phyloP scores from a whole-genome alignment of 1,140 invertebrate species.

The Augochlora pura region DNA sequence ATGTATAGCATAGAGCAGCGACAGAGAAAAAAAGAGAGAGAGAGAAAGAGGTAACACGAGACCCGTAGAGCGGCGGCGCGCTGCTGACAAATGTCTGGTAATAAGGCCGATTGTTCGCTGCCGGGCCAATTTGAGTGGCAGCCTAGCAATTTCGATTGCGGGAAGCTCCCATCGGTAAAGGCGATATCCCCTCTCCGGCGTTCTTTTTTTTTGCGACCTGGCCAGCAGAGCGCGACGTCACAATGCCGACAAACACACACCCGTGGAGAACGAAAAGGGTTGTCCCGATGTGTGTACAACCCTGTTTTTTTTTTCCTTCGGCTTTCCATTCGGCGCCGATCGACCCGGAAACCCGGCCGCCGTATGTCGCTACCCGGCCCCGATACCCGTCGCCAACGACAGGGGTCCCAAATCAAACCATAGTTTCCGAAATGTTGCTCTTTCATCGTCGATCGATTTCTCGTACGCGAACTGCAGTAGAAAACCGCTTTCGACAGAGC shows the following conservation, averaged over 20 bases:
- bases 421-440: slow-evolving; percentile 38
- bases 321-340: not conserved
- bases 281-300: not conserved
- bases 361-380: slow-evolving; percentile 29
- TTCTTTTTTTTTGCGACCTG: not conserved
- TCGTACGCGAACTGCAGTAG: too few relatives aligned
- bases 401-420: not conserved
- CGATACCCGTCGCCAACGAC: not conserved
- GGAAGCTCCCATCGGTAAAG: slow-evolving; percentile 70
- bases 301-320: slow-evolving; percentile 7
- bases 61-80: slow-evolving; percentile 56
- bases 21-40: not conserved
- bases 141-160: slow-evolving; percentile 74
- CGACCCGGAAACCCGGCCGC: not conserved
- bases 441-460: slow-evolving; percentile 28
- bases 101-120: slow-evolving; percentile 79
- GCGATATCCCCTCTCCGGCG: slow-evolving; percentile 61
- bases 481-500: too few relatives aligned
- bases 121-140: slow-evolving; percentile 79
- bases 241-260: slow-evolving; percentile 23
- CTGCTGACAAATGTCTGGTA: slow-evolving; percentile 77
- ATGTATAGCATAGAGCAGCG: too few relatives aligned
- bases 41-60: slow-evolving; percentile 67
- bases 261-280: not conserved
- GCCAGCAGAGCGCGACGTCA: slow-evolving; percentile 10